Evolutionary conservation across 1,140 invertebrate species (phyloP).

Genomic region (Apolygus lucorum): DNA sequence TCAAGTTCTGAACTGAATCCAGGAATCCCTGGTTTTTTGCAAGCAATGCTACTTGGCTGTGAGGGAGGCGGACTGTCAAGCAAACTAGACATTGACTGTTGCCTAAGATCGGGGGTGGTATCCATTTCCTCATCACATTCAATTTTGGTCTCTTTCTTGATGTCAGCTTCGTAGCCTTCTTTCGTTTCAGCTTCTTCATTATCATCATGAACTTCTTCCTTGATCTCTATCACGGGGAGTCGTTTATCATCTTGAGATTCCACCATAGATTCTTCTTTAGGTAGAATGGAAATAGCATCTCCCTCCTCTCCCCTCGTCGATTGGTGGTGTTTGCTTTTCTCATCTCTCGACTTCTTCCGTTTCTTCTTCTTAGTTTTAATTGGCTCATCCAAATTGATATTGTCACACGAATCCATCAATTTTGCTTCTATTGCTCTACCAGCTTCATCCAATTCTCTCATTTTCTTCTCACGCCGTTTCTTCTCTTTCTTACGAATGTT

Average conservation of each 20-base stretch:
- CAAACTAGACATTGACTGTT: constrained; percentile 43
- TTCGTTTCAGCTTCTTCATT: constrained; percentile 26
- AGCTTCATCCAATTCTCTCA: constrained; percentile 59
- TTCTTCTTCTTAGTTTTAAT: constrained; percentile 62
- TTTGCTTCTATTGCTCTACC: constrained; percentile 70
- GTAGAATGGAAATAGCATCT: constrained; percentile 46
- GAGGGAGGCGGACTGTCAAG: constrained; percentile 41
- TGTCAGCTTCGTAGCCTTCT: constrained; percentile 29
- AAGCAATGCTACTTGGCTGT: constrained; percentile 33
- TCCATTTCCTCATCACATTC: background rate
- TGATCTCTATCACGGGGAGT: constrained; percentile 13
- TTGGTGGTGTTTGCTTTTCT: constrained; percentile 55
- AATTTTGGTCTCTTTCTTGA: constrained; percentile 20
- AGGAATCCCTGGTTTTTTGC: constrained; percentile 52
- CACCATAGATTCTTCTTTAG: constrained; percentile 23
- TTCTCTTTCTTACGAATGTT: constrained; percentile 51
- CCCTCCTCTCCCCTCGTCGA: background rate
- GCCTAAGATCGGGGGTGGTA: constrained; percentile 26
- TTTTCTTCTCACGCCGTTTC: constrained; percentile 54
- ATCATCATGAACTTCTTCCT: constrained; percentile 1
- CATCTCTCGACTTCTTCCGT: constrained; percentile 70
- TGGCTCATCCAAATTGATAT: constrained; percentile 35
- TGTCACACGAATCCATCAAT: constrained; percentile 49
- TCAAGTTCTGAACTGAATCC: constrained; percentile 54
- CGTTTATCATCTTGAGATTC: constrained; percentile 30